Conservation (phyloP, 2,888 invertebrate genomes). For the Strigamia crassipes region DNA sequence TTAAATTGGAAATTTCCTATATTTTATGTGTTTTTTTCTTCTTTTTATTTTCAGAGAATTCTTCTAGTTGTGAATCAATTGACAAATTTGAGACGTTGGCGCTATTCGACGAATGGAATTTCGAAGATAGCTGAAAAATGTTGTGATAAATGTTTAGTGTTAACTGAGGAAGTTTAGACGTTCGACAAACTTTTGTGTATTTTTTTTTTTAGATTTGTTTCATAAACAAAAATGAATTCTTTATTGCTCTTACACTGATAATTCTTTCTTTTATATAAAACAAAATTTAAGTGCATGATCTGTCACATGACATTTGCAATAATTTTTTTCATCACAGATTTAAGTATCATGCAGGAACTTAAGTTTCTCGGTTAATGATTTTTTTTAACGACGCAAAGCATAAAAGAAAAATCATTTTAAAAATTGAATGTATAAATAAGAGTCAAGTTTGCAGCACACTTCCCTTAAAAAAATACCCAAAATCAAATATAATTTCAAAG, state of each 20-base stretch:
- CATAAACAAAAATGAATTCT: conserved; percentile 10
- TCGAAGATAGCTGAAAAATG: background rate
- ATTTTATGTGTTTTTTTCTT: too few relatives aligned
- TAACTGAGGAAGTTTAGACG: background rate
- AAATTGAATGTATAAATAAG: too few relatives aligned
- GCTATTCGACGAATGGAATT: background rate
- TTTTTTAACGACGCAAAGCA: background rate
- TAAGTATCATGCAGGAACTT: conserved; percentile 11
- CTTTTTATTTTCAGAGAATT: background rate
- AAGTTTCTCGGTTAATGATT: conserved; percentile 18
- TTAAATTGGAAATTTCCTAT: too few relatives aligned
- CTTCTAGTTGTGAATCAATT: background rate
- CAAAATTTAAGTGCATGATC: conserved; percentile 30
- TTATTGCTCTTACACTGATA: conserved; percentile 20
- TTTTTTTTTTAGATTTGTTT: background rate
- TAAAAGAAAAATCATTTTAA: background rate
- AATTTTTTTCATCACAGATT: conserved; percentile 20
- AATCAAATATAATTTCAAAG: too few relatives aligned
- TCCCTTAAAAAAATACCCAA: too few relatives aligned
- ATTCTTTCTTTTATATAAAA: background rate
- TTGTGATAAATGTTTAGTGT: too few relatives aligned
- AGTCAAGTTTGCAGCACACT: too few relatives aligned
- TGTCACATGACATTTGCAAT: background rate
- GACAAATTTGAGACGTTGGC: background rate
- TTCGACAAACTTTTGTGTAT: background rate